Conservation (phyloP, 2,113 vertebrate species). For the Nothobranchius kuhntae region DNA sequence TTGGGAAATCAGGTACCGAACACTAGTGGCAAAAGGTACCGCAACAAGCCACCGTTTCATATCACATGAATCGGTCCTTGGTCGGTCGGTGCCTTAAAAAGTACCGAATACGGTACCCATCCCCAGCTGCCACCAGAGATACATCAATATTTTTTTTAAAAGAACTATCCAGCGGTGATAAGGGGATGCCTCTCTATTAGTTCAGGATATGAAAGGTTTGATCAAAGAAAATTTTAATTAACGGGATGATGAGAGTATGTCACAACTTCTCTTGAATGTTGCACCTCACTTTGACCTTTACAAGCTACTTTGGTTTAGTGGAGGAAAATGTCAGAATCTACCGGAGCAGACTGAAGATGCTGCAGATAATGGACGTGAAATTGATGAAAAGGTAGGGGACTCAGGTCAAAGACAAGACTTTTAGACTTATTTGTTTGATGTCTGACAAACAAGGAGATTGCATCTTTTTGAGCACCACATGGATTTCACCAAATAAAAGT, state of each 20-base stretch:
- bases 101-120: no score
- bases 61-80: no score
- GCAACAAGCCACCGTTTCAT: no score
- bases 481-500: not conserved
- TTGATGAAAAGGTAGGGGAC: not conserved
- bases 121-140: no score
- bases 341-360: not conserved
- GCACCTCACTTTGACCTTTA: not conserved
- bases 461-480: not conserved
- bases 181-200: not conserved
- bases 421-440: not conserved
- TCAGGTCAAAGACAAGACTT: not conserved
- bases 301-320: no score
- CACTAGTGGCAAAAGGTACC: no score
- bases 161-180: no score
- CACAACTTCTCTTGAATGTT: not conserved
- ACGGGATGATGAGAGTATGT: not conserved
- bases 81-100: no score
- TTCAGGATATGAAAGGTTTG: not conserved
- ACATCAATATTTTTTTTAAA: no score
- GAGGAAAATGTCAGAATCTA: conserved; percentile 2
- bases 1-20: no score
- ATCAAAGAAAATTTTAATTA: not conserved
- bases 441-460: not conserved
- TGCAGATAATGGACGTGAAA: not conserved